These are phyloP conservation scores for Oreortyx pictus DNA, from an alignment of 2,797 vertebrate genomes.

Conservation along the genomic window DNA sequence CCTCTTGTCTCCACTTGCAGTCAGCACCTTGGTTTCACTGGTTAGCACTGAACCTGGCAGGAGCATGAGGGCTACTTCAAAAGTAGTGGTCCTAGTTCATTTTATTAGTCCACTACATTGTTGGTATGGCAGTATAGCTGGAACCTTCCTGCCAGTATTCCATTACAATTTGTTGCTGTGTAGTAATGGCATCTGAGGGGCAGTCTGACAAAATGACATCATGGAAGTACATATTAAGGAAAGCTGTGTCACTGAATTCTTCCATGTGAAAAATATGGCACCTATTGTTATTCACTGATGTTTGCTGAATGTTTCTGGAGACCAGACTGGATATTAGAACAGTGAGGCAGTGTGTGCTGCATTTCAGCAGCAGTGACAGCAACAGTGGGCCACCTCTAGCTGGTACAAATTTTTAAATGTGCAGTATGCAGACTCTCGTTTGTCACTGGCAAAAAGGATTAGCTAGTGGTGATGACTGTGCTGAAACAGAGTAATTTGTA, in stretches of 20 bases:
- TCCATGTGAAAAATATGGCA: background rate
- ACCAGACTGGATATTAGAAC: no score
- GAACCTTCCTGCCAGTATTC: background rate
- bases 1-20: background rate
- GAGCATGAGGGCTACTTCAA: background rate
- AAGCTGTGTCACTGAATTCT: background rate
- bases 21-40: background rate
- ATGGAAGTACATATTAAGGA: background rate
- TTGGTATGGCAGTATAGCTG: background rate
- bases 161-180: background rate
- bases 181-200: background rate
- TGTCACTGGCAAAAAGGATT: no score
- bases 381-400: no score
- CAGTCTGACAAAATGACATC: background rate
- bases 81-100: background rate
- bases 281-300: no score
- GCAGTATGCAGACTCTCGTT: no score
- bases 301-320: no score
- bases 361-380: no score
- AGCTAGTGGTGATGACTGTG: no score
- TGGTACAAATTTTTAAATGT: no score
- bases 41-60: background rate
- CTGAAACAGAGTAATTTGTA: background rate
- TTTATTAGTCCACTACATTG: background rate
- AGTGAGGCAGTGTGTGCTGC: no score